phyloP scores from a whole-genome alignment of 2,888 invertebrate genomes.

The Eupithecia pulchellata region DNA sequence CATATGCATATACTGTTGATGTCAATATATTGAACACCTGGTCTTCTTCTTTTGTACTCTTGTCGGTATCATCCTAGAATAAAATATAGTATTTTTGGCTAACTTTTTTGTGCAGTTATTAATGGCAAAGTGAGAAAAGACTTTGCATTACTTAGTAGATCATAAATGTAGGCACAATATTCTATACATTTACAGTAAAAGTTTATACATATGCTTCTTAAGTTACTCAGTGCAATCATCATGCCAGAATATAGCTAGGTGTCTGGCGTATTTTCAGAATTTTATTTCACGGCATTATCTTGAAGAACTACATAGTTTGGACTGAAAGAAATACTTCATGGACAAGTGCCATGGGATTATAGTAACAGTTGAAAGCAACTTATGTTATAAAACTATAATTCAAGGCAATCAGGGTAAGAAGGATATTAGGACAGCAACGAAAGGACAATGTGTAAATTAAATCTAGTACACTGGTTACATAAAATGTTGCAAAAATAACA shows the following conservation, averaged over 20 bases:
- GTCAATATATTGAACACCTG: conserved; percentile 91
- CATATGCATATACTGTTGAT: conserved; percentile 87
- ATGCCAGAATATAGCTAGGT: background rate
- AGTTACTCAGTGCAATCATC: background rate
- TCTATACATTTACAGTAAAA: background rate
- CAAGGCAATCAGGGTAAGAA: conserved; percentile 56
- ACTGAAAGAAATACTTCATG: background rate
- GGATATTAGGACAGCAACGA: conserved; percentile 47
- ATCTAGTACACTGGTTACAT: conserved; percentile 67
- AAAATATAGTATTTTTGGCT: conserved; percentile 12
- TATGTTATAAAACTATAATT: conserved; percentile 44
- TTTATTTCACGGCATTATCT: background rate
- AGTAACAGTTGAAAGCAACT: background rate
- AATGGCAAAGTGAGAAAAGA: background rate
- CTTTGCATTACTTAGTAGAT: background rate
- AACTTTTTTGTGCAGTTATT: background rate
- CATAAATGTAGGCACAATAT: background rate
- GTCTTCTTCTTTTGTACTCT: conserved; percentile 85
- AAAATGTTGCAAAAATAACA: conserved; percentile 57
- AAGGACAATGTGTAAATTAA: conserved; percentile 50
- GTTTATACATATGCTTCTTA: background rate
- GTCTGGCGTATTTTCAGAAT: background rate
- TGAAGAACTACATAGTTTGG: background rate
- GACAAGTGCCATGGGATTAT: background rate
- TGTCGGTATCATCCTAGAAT: conserved; percentile 76